Conservation (phyloP, 2,888 invertebrate genomes). For the Morpho achilles region DNA sequence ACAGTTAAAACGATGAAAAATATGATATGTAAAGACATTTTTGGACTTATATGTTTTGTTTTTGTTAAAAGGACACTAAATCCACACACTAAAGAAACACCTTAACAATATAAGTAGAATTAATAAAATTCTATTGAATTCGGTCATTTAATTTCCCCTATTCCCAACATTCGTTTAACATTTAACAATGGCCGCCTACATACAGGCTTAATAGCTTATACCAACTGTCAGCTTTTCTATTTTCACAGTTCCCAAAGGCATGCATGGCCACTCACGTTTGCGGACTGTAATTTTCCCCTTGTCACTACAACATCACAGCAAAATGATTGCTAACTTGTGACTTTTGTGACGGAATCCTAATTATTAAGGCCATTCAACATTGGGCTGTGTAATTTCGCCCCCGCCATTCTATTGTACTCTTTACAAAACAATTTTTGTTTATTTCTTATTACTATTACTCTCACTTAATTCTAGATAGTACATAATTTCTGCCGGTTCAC, state of each 20-base stretch:
- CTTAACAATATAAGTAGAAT: too few relatives aligned
- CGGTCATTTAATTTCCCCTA: too few relatives aligned
- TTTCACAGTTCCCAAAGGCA: slow-evolving; percentile 1
- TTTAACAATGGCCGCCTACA: background rate
- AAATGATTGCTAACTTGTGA: slow-evolving; percentile 5
- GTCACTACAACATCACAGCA: slow-evolving; percentile 30
- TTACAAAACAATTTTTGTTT: too few relatives aligned
- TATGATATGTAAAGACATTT: too few relatives aligned
- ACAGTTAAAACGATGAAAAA: too few relatives aligned
- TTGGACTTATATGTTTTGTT: too few relatives aligned
- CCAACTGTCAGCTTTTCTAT: slow-evolving; percentile 5
- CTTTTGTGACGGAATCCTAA: slow-evolving; percentile 5
- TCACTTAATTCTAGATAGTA: too few relatives aligned
- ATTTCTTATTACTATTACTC: too few relatives aligned
- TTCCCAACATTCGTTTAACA: background rate
- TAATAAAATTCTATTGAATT: too few relatives aligned
- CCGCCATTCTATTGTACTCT: background rate
- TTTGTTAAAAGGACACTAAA: too few relatives aligned
- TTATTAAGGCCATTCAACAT: background rate
- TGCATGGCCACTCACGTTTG: slow-evolving; percentile 6
- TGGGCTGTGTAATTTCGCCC: background rate
- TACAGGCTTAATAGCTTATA: slow-evolving; percentile 1
- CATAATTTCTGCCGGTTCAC: too few relatives aligned
- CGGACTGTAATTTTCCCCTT: slow-evolving; percentile 41
- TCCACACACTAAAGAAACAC: too few relatives aligned